phyloP scores from a whole-genome alignment of 2,113 vertebrate genomes.

The Albula glossodonta region DNA sequence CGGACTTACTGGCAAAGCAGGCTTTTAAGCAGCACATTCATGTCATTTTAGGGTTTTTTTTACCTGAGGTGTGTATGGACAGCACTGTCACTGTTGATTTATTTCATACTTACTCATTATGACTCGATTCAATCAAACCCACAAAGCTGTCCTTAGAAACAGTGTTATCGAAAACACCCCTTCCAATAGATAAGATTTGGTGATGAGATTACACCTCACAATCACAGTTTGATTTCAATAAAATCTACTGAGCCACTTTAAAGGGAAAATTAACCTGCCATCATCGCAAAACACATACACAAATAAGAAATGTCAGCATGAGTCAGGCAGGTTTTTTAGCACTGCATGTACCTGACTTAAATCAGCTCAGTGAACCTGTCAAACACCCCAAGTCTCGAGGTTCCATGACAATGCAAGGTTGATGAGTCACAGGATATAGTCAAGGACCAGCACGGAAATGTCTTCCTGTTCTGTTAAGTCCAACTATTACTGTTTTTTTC shows the following conservation, averaged over 20 bases:
- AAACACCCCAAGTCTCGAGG: too few relatives aligned
- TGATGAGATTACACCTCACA: too few relatives aligned
- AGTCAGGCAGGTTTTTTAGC: too few relatives aligned
- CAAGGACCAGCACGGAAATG: background rate
- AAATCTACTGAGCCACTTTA: too few relatives aligned
- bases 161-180: background rate
- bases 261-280: too few relatives aligned
- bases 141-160: background rate
- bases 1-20: background rate
- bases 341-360: too few relatives aligned
- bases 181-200: background rate
- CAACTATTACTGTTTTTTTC: conserved; percentile 11
- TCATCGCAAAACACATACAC: too few relatives aligned
- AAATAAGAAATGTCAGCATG: too few relatives aligned
- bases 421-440: background rate
- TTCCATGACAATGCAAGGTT: too few relatives aligned
- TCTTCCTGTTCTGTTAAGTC: background rate
- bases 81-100: background rate
- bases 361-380: too few relatives aligned
- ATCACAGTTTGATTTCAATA: too few relatives aligned
- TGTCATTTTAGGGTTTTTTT: background rate
- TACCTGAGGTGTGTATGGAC: background rate
- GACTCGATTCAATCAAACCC: background rate
- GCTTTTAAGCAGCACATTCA: background rate
- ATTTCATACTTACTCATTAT: background rate